These are phyloP conservation scores for Aphaenogaster ashmeadi DNA, from an alignment of 1,140 invertebrate species.

Conservation along the genomic window DNA sequence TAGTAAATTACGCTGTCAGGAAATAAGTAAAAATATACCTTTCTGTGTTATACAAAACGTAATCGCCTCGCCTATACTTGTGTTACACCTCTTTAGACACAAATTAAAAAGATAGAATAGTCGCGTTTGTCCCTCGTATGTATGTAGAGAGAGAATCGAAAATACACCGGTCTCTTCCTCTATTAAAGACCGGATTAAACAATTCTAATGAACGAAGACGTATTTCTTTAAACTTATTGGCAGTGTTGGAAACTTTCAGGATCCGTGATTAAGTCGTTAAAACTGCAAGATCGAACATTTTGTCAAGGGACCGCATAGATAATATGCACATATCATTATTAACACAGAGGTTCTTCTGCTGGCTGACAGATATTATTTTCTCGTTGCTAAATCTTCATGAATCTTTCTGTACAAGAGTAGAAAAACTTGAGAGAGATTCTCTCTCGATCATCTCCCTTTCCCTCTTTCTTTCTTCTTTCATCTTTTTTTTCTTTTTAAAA, in stretches of 20 bases:
- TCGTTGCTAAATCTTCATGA: conserved; percentile 46
- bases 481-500: conserved; percentile 35
- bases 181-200: conserved; percentile 22
- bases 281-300: conserved; percentile 66
- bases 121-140: conserved; percentile 10
- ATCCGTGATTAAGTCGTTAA: conserved; percentile 61
- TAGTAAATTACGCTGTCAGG: conserved; percentile 72
- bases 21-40: conserved; percentile 74
- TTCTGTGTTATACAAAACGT: conserved; percentile 55
- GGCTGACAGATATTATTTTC: conserved; percentile 55
- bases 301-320: conserved; percentile 49
- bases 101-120: conserved; percentile 37
- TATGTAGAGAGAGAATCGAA: conserved; percentile 35
- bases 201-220: conserved; percentile 65
- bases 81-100: background rate
- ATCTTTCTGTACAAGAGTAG: conserved; percentile 73
- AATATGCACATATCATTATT: conserved; percentile 16
- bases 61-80: background rate
- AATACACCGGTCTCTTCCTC: conserved; percentile 8
- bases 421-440: conserved; percentile 68
- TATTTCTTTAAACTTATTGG: conserved; percentile 73
- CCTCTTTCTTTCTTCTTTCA: conserved; percentile 22
- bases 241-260: conserved; percentile 78
- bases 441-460: background rate
- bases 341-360: conserved; percentile 63